Percentiles rank a stretch among this genome's conserved stretches.
These are phyloP conservation scores for Willisornis vidua DNA, from an alignment of 2,113 vertebrate species.

Conservation along the genomic window DNA sequence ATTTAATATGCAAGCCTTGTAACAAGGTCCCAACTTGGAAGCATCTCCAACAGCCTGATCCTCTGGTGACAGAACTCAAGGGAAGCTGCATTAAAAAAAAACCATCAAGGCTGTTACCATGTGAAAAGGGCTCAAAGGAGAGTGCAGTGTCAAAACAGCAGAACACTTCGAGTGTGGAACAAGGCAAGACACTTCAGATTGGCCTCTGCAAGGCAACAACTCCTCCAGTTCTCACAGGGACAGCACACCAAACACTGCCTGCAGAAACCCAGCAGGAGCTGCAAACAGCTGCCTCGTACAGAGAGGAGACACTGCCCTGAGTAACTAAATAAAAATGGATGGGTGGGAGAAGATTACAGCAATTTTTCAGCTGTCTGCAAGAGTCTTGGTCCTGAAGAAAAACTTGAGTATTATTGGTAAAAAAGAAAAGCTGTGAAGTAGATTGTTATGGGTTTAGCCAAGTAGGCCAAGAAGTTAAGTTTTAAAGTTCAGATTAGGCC, in stretches of 20 bases:
- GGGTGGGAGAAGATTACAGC: background rate
- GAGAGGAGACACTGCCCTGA: background rate
- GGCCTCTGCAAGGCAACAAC: background rate
- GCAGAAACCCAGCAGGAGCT: background rate
- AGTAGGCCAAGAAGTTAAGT: too few species aligned
- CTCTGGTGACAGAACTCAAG: background rate
- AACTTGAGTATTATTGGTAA: background rate
- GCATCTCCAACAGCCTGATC: background rate
- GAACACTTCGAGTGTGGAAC: background rate
- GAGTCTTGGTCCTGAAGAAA: background rate
- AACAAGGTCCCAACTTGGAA: background rate
- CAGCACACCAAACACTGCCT: background rate
- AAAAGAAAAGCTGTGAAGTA: background rate
- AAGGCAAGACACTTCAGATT: background rate
- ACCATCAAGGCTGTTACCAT: background rate
- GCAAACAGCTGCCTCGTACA: background rate
- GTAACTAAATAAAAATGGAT: background rate
- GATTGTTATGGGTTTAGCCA: too few species aligned
- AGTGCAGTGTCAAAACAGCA: background rate
- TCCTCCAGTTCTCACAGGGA: background rate
- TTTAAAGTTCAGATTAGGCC: too few species aligned
- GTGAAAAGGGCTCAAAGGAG: background rate
- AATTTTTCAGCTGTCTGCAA: background rate
- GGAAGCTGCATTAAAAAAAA: background rate
- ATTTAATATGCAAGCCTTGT: background rate